Conservation (phyloP, 2,113 vertebrate genomes). For the Raja brachyura region DNA sequence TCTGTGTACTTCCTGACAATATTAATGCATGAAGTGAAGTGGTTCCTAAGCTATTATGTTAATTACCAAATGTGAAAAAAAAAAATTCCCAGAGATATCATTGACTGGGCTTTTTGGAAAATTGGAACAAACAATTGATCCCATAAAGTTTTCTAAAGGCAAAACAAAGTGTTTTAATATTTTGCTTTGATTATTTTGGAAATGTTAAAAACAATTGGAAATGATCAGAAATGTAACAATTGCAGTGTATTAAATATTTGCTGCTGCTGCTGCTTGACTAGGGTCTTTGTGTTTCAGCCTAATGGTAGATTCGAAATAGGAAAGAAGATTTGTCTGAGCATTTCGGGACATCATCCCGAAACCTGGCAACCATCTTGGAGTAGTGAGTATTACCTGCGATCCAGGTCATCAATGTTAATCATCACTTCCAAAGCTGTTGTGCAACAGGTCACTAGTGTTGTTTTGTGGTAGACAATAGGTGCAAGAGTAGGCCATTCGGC, state of each 20-base stretch:
- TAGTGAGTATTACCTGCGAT: slow-evolving; percentile 69
- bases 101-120: not conserved
- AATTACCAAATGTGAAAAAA: not conserved
- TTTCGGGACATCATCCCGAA: slow-evolving; percentile 97
- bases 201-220: not conserved
- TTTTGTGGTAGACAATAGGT: no score
- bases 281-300: slow-evolving; percentile 59
- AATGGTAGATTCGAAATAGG: slow-evolving; percentile 97
- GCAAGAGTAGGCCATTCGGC: no score
- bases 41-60: not conserved
- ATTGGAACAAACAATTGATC: not conserved
- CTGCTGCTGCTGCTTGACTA: not conserved
- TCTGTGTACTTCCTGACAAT: not conserved
- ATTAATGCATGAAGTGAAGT: not conserved
- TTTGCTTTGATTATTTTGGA: not conserved
- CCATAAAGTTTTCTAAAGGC: not conserved
- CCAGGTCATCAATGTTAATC: not conserved
- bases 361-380: slow-evolving; percentile 99
- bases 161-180: not conserved
- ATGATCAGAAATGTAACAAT: not conserved
- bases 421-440: not conserved
- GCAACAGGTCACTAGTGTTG: not conserved
- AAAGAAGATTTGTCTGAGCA: slow-evolving; percentile 97
- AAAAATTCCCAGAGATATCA: not conserved
- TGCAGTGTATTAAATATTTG: not conserved